Evolutionary conservation across 2,113 vertebrate genomes (phyloP), one percentile per base, ranked within the genome.

Genomic region (Scomber colias): DNA sequence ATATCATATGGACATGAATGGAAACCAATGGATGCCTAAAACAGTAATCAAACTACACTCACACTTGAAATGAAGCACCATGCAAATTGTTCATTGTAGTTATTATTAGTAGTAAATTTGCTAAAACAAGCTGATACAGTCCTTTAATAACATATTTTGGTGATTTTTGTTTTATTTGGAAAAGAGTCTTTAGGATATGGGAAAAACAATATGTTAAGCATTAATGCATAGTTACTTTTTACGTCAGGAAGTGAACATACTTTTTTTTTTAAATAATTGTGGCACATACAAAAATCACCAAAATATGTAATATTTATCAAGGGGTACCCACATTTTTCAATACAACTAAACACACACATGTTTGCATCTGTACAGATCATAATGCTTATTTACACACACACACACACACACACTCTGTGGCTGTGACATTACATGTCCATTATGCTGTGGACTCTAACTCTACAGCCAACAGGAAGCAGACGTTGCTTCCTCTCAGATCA

Each of bases 391-490:
- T 12, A 27, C 51, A 7, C 31, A 35, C 63, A 48, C 24, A 48
- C 61, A 40, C 71, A 75, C 24, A 27, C 24, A 21, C 21, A 21
- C 21, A 21, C n/a, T n/a, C n/a, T 24, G 24, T 24, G 24, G 27
- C 48, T 72, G 35, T 72, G 27, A 48, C 9, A 3, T 30, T 7
- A 16, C 56, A 66, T 21, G 35, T 54, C 16, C 53, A 17, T 71
- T 2, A 35, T n/a, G 27, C 46, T 61, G 61, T 10, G 35, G 13
- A 35, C 31, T 8, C 31, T 35, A 35, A 35, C 35, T 40, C 35
- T 40, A 9, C 35, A 8, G 77, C 77, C 50, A 61, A 57, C 77
- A 87, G 85, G 84, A 93, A 92, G 76, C 45, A 79, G 92, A 90
- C 94, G 93, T 76, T 90, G 85, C 31, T 66, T 27, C 17, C 50